phyloP scores from a whole-genome alignment of 2,888 invertebrate genomes.

The Lysandra bellargus region DNA sequence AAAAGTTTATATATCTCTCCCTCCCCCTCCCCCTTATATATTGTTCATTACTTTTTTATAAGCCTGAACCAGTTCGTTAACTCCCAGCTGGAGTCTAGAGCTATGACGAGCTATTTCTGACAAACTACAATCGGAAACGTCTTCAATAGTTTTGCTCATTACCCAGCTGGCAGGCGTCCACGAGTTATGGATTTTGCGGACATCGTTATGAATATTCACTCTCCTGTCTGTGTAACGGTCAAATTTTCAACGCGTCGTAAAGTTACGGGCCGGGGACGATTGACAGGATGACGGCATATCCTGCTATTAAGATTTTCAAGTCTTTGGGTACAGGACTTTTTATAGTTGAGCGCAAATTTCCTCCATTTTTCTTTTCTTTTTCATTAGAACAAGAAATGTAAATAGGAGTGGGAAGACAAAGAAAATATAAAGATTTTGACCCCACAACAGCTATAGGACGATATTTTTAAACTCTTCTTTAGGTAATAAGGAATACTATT shows the following conservation, averaged over 20 bases:
- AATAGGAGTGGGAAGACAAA: too few relatives aligned
- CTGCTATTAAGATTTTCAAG: background rate
- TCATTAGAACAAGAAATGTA: too few relatives aligned
- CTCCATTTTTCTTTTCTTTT: too few relatives aligned
- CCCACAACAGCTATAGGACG: too few relatives aligned
- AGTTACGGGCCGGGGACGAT: background rate
- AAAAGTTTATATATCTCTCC: too few relatives aligned
- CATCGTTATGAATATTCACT: constrained; percentile 4
- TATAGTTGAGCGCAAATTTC: background rate
- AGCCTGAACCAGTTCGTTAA: background rate
- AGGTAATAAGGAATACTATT: too few relatives aligned
- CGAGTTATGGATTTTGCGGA: background rate
- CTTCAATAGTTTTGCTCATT: constrained; percentile 23
- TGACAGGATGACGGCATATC: background rate
- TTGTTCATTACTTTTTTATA: background rate
- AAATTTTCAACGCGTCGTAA: background rate
- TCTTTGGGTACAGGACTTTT: background rate
- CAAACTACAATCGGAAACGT: constrained; percentile 15
- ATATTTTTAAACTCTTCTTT: too few relatives aligned
- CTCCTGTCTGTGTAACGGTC: background rate
- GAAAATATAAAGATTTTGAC: too few relatives aligned
- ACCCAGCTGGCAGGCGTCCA: constrained; percentile 12
- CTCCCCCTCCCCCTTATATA: background rate
- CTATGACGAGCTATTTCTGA: background rate
- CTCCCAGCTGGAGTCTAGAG: background rate